Evolutionary conservation across 2,888 invertebrate genomes (phyloP), one percentile per base, ranked within the genome.

Genomic region (Drosophila atripex): DNA sequence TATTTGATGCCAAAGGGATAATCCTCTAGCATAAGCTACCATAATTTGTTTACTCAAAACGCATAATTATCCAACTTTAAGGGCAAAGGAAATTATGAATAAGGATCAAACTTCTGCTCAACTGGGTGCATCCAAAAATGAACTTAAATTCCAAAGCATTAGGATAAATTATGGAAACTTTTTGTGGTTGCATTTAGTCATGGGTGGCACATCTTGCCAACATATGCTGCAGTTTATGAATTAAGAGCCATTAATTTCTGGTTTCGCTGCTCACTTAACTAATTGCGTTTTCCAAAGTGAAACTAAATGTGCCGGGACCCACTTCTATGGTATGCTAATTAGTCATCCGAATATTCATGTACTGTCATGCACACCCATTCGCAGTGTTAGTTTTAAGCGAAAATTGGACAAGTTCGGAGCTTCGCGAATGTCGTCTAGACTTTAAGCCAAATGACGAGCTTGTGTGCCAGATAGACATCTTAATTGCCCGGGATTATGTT

Each of bases 401-500:
- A 45, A 54, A 23, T 39, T 35, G 51, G 32, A 7, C 76, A 53
- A 58, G 25, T 39, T 53, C 61, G 52, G 58, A 38, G 61, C 47
- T 51, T 53, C 25, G 39, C 12, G 35, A 57, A 50, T 32, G 51
- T 12, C 39, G 86, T 88, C 82, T 83, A 83, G 82, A 88, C 82
- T 71, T 8, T n/a, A 45, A 41, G 18, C 16, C 25, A 43, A 45
- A 74, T 54, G 61, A 60, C 43, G 68, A 70, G 73, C 73, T 76
- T 73, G 74, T 73, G 65, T 61, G 54, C n/a, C 53, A 63, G 86
- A 82, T 87, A 86, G 63, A 71, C 69, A 88, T 82, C 88, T 87
- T 82, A 87, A 82, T 82, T 85, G 71, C 63, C 9, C 11, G 39
- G 86, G 88, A 85, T 80, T 87, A 85, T 73, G 85, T 73, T 66